These are phyloP conservation scores for Reinhardtius hippoglossoides DNA, from an alignment of 2,113 vertebrate species.

Conservation along the genomic window DNA sequence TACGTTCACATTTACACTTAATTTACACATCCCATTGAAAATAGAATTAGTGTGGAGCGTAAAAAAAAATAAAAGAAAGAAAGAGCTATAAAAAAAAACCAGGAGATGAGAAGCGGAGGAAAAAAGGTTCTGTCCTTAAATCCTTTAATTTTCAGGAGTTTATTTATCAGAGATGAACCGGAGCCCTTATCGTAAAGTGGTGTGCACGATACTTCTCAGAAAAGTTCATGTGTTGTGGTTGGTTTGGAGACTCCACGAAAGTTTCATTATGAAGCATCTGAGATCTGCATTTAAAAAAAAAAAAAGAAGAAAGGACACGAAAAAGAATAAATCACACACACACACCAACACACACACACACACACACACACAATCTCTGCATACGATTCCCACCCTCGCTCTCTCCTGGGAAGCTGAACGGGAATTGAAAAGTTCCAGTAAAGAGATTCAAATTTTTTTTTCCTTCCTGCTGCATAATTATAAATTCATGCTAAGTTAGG, in stretches of 20 bases:
- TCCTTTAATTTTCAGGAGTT: neutral
- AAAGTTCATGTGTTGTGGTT: constrained; percentile 79
- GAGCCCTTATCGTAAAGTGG: constrained; percentile 72
- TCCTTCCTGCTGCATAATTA: constrained; percentile 64
- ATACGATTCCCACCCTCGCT: constrained; percentile 70
- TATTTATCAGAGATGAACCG: constrained; percentile 1
- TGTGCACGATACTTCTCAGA: constrained; percentile 77
- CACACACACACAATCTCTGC: constrained; percentile 50
- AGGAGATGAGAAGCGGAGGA: neutral
- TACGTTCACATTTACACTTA: constrained; percentile 63
- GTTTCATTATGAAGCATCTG: constrained; percentile 80
- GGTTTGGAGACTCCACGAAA: constrained; percentile 78
- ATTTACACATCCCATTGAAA: constrained; percentile 66
- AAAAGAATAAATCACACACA: constrained; percentile 7
- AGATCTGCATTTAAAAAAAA: constrained; percentile 66
- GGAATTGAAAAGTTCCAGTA: constrained; percentile 75
- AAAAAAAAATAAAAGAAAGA: neutral
- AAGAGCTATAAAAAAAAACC: neutral
- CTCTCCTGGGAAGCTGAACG: constrained; percentile 61
- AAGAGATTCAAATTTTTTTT: constrained; percentile 64
- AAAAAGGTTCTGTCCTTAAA: neutral
- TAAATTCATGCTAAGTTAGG: constrained; percentile 72
- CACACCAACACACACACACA: constrained; percentile 28
- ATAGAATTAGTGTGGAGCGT: constrained; percentile 27
- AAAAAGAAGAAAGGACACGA: constrained; percentile 30